These are phyloP conservation scores for Pipra filicauda DNA, from an alignment of 2,113 vertebrate species.

Conservation along the genomic window DNA sequence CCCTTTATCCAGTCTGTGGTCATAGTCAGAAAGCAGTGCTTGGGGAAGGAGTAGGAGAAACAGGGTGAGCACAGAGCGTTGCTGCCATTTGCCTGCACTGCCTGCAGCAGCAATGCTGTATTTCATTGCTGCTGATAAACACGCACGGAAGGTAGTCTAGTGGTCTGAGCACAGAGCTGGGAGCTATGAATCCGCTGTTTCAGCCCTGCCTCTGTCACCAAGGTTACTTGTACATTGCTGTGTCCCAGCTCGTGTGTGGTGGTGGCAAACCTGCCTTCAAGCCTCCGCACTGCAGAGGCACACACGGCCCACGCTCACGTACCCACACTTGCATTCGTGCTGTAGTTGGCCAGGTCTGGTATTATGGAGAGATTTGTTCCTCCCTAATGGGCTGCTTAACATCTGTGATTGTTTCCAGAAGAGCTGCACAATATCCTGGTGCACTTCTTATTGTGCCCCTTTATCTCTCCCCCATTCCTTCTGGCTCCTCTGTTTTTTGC, in stretches of 20 bases:
- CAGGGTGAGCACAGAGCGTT: not conserved
- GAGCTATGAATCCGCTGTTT: not conserved
- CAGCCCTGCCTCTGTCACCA: slow-evolving; percentile 47
- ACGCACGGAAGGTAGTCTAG: not conserved
- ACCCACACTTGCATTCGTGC: not conserved
- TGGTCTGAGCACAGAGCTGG: not conserved
- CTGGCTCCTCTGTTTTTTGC: not conserved
- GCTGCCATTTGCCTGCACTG: not conserved
- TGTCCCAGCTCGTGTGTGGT: not conserved
- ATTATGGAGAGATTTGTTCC: not conserved
- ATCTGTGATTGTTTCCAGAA: slow-evolving; percentile 7
- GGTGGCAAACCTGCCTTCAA: not conserved
- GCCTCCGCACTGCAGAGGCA: not conserved
- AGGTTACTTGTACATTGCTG: slow-evolving; percentile 23
- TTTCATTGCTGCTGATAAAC: not conserved
- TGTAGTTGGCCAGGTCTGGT: not conserved
- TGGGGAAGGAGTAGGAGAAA: not conserved
- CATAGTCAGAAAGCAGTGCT: not conserved
- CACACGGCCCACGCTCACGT: rapidly evolving
- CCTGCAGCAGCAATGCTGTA: not conserved
- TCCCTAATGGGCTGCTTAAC: not conserved
- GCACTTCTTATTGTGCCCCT: not conserved
- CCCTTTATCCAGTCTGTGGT: not conserved
- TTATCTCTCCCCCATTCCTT: not conserved
- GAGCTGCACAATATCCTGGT: not conserved